Conservation (phyloP, 2,113 vertebrate species). For the Macaca mulatta region DNA sequence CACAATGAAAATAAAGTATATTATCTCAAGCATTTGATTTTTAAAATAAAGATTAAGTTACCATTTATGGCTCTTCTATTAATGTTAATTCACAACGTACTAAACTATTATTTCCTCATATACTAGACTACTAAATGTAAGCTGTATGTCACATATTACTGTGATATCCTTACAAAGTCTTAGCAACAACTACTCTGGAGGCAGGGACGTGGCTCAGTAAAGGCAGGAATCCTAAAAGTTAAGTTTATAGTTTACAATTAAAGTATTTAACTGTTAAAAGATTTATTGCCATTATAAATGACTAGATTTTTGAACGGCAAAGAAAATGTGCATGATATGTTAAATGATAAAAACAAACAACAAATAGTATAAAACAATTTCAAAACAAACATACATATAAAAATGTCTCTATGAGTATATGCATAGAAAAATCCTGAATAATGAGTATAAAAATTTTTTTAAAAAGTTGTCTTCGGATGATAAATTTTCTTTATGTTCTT, state of each 20-base stretch:
- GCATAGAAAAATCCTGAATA: not conserved
- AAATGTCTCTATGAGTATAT: not conserved
- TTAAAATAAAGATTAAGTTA: constrained; percentile 34
- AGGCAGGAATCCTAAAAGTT: not conserved
- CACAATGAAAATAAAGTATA: constrained; percentile 20
- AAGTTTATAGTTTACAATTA: not conserved
- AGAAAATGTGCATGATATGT: not conserved
- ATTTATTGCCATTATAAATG: constrained; percentile 4
- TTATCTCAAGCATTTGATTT: not conserved
- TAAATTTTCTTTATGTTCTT: not conserved
- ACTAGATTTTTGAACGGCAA: constrained; percentile 24
- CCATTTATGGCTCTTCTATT: not conserved
- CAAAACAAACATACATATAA: not conserved
- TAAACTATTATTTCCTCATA: constrained; percentile 1
- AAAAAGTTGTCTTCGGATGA: not conserved
- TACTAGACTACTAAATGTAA: constrained; percentile 19
- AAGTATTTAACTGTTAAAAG: not conserved
- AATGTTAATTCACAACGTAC: constrained; percentile 9
- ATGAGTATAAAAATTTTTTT: not conserved
- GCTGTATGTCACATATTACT: not conserved
- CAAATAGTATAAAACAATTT: constrained; percentile 6
- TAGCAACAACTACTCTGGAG: not conserved
- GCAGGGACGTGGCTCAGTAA: not conserved
- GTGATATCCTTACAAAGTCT: not conserved
- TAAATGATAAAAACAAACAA: constrained; percentile 42